Percentiles rank a stretch among this genome's conserved stretches.
phyloP scores from a whole-genome alignment of 2,113 vertebrate genomes.

The Macrotis lagotis region DNA sequence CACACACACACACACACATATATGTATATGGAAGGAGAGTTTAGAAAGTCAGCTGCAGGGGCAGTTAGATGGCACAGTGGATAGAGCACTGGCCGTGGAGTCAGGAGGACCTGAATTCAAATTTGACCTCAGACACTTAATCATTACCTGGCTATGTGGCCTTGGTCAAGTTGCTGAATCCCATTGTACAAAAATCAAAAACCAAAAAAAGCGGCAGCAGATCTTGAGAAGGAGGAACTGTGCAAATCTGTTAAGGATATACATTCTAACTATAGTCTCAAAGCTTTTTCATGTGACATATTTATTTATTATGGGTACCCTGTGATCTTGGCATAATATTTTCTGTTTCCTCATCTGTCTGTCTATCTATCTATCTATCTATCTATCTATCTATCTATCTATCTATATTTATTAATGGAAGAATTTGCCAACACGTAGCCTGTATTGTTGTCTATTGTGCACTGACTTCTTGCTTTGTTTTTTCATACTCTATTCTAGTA shows the following conservation, averaged over 20 bases:
- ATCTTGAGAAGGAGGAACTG: background rate
- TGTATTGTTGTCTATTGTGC: background rate
- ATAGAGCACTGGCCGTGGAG: no score
- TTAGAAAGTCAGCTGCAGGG: no score
- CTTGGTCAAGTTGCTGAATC: no score
- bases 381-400: background rate
- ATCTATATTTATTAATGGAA: background rate
- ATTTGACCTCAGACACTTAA: no score
- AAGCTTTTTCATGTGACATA: background rate
- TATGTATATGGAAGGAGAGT: background rate
- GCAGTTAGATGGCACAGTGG: no score
- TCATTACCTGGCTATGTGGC: no score
- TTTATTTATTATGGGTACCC: background rate
- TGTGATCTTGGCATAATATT: background rate
- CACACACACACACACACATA: no score
- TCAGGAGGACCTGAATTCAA: no score
- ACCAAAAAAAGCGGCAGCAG: no score
- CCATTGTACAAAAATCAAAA: no score
- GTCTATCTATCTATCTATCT: background rate
- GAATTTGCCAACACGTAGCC: background rate
- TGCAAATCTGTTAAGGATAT: background rate
- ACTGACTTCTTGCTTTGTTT: background rate
- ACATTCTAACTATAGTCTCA: background rate
- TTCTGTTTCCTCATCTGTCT: background rate
- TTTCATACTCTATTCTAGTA: background rate